phyloP scores from a whole-genome alignment of 2,797 vertebrate species.

The Tympanoctomys barrerae region DNA sequence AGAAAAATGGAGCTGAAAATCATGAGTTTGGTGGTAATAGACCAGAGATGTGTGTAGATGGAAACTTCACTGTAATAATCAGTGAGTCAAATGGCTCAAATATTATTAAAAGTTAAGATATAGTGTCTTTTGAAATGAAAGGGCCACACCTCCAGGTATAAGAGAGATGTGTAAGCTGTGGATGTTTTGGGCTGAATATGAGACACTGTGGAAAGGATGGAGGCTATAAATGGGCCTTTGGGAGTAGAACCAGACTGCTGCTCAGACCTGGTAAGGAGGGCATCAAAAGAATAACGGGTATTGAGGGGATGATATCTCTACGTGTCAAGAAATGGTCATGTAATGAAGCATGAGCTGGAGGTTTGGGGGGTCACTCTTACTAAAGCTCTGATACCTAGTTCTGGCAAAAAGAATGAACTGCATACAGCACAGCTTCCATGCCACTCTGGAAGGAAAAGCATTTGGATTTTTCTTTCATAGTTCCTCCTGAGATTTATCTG shows the following conservation, averaged over 20 bases:
- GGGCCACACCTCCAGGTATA: not conserved
- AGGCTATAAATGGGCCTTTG: slow-evolving; percentile 51
- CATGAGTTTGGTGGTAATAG: not conserved
- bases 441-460: not conserved
- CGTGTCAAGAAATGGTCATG: not conserved
- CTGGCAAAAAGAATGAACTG: slow-evolving; percentile 16
- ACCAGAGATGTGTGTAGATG: not conserved
- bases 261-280: slow-evolving; percentile 78
- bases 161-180: not conserved
- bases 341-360: not conserved
- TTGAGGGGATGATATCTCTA: not conserved
- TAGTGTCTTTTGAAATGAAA: not conserved
- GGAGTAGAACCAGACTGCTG: slow-evolving; percentile 63
- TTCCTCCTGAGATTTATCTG: not conserved
- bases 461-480: not conserved
- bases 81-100: slow-evolving; percentile 44
- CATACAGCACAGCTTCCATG: not conserved
- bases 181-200: slow-evolving; percentile 64
- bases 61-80: slow-evolving; percentile 59
- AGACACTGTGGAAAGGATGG: slow-evolving; percentile 66
- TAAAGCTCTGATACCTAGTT: slow-evolving; percentile 10
- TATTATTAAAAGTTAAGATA: slow-evolving; percentile 29
- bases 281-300: not conserved
- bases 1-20: slow-evolving; percentile 64
- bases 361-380: not conserved